These are phyloP conservation scores for Gymnorhina tibicen DNA, from an alignment of 2,113 vertebrate genomes.

Conservation along the genomic window DNA sequence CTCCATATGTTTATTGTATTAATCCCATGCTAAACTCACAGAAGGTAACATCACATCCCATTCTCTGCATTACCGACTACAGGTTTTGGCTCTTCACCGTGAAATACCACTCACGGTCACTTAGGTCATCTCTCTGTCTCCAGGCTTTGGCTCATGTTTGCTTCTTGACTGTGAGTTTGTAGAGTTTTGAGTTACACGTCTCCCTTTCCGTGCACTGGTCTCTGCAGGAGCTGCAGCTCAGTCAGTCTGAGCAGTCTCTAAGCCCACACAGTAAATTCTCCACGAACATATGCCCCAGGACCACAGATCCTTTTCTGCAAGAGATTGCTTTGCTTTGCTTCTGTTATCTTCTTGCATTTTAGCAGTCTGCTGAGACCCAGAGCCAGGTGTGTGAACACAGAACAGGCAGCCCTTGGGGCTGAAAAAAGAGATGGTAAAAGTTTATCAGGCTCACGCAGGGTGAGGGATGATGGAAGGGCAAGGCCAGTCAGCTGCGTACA, in stretches of 20 bases:
- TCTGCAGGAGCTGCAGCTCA: background rate
- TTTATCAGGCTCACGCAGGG: background rate
- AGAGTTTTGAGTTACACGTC: background rate
- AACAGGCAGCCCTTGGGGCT: background rate
- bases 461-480: background rate
- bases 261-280: background rate
- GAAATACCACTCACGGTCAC: background rate
- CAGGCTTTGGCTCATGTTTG: background rate
- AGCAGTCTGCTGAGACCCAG: background rate
- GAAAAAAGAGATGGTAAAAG: background rate
- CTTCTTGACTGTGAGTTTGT: background rate
- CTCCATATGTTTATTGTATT: background rate
- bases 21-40: background rate
- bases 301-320: background rate
- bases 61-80: background rate
- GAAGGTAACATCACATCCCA: background rate
- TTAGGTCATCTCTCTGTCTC: background rate
- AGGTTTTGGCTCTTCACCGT: background rate
- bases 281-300: background rate
- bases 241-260: constrained; percentile 24
- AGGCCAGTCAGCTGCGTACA: background rate
- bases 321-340: background rate
- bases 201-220: background rate
- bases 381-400: background rate
- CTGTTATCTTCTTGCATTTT: background rate